A percentile compares a stretch with the other conserved stretches of the same genome.
Conservation (phyloP, 2,888 invertebrate genomes). For the Scrobipalpa costella region DNA sequence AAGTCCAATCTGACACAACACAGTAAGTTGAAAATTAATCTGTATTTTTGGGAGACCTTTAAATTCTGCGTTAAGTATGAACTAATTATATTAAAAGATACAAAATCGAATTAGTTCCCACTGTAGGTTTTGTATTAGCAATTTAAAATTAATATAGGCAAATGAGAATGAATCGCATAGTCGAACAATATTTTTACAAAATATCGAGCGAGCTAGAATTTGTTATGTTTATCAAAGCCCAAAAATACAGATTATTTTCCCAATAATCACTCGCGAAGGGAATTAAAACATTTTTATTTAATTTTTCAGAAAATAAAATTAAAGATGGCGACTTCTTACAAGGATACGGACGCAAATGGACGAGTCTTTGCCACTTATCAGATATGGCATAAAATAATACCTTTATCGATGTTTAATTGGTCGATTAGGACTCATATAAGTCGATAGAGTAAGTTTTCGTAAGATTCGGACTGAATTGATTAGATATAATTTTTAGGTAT, state of each 20-base stretch:
- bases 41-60: slow-evolving; percentile 13
- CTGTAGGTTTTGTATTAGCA: too few relatives aligned
- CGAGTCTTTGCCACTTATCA: slow-evolving; percentile 54
- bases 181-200: background rate
- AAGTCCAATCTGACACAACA: slow-evolving; percentile 14
- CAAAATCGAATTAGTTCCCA: too few relatives aligned
- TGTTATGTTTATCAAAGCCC: background rate
- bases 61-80: background rate
- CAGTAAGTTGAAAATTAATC: background rate
- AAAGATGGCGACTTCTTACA: slow-evolving; percentile 7
- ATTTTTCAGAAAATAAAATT: background rate
- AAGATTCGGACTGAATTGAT: background rate
- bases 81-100: background rate
- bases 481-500: background rate
- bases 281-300: background rate
- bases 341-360: slow-evolving; percentile 47
- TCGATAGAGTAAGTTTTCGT: background rate
- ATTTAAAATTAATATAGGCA: background rate
- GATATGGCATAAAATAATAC: slow-evolving; percentile 62
- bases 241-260: slow-evolving; percentile 36
- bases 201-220: background rate
- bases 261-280: slow-evolving; percentile 40
- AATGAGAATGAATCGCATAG: too few relatives aligned
- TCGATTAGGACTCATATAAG: slow-evolving; percentile 48
- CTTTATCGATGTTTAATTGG: slow-evolving; percentile 70